These are phyloP conservation scores for Hippocampus abdominalis DNA, from an alignment of 2,113 vertebrate species.

Conservation along the genomic window DNA sequence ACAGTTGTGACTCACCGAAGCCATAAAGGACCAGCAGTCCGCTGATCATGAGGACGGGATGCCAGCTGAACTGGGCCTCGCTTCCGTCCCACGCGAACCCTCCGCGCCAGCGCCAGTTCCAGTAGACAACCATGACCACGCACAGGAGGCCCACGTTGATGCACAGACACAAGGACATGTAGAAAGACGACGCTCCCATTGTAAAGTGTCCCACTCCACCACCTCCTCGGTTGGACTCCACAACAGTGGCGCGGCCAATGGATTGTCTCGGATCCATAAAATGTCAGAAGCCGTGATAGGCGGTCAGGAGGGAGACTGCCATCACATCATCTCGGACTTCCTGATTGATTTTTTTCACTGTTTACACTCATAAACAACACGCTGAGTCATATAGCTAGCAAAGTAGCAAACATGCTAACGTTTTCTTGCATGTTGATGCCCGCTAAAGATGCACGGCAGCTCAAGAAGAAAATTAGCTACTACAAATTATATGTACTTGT, in stretches of 20 bases:
- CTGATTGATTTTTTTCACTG: background rate
- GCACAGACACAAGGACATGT: background rate
- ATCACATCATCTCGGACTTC: background rate
- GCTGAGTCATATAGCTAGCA: background rate
- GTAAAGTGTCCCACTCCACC: background rate
- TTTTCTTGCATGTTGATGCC: background rate
- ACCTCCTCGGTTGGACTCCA: background rate
- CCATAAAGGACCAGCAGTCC: slow-evolving; percentile 31
- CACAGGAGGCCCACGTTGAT: slow-evolving; percentile 23
- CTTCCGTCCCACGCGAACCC: slow-evolving; percentile 25
- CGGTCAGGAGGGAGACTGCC: background rate
- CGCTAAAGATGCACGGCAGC: no score
- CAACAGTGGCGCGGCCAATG: background rate
- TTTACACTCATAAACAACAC: background rate
- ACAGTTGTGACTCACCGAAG: background rate
- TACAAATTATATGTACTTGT: no score
- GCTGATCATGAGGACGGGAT: slow-evolving; percentile 35
- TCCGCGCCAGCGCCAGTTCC: slow-evolving; percentile 18
- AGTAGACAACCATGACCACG: slow-evolving; percentile 15
- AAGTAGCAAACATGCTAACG: background rate
- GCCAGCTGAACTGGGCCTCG: slow-evolving; percentile 34
- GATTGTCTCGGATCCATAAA: background rate
- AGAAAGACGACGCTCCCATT: slow-evolving; percentile 10
- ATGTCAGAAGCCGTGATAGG: background rate
- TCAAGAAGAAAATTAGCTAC: no score